Base-by-base conservation (phyloP, 2,888 invertebrate genomes). In the Bombylius major region DNA sequence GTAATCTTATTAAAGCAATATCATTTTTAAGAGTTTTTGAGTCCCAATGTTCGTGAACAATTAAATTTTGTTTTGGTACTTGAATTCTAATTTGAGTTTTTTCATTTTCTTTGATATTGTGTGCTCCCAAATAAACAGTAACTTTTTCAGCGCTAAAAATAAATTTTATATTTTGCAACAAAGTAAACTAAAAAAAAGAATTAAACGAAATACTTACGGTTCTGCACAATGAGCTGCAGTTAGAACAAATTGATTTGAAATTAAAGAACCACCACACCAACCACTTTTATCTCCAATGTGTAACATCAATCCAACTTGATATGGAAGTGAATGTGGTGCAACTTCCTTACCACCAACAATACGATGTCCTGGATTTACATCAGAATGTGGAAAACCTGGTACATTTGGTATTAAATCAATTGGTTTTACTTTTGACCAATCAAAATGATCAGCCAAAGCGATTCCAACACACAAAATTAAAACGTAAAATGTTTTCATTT, bases 11-110 rank as follows among this genome's bases (percentile, higher is more conserved):
- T 42, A 58, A 50, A 13, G 54, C 60, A 50, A 60, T 58, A 49
- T 60, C 58, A 45, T 57, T 54, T 39, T 23, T 6, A 13, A 54
- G 61, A 13, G 65, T 65, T 4, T 59, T 36, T 1, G 67, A 14
- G 23, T 68, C 61, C 69, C 72, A 76, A 0, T 65, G 39, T 55
- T 72, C 69, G 60, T 77, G 77, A 5, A 75, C 69, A 36, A 67
- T 64, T 11, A 69, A 63, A 50, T 65, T 55, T 32, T 55, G 56
- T 0, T 51, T 58, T 44, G 59, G 51, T 2, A 67, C 64, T 47
- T 63, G 62, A 48, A 69, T 47, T 54, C 47, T 39, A 12, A 53
- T 49, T 50, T 50, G 55, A 31, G 46, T 47, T 39, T 44, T 9
- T 53, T 53, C 42, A 5, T 23, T 42, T n/a, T 52, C 45, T 7